Evolutionary conservation across 2,113 vertebrate genomes (phyloP).

Genomic region (Equus przewalskii): DNA sequence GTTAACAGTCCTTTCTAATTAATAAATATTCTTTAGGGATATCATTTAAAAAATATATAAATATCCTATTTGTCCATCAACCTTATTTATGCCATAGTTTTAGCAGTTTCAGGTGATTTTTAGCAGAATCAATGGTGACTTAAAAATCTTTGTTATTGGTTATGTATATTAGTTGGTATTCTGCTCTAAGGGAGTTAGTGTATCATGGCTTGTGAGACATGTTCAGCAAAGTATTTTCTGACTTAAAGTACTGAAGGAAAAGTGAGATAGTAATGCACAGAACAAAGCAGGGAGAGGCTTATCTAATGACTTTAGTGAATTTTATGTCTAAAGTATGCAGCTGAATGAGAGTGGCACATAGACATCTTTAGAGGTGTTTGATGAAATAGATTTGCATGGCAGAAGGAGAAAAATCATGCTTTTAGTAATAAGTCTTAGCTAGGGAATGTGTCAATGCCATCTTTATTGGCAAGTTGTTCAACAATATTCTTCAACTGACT

Average conservation of each 20-base stretch:
- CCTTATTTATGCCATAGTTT: background rate
- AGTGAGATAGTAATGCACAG: background rate
- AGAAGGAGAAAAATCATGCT: background rate
- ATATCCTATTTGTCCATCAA: background rate
- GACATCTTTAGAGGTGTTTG: background rate
- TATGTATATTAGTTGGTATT: background rate
- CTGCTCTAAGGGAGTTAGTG: background rate
- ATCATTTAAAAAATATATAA: background rate
- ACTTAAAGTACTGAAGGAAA: background rate
- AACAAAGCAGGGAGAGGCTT: background rate
- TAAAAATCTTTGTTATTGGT: background rate
- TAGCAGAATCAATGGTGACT: background rate
- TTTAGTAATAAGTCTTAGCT: background rate
- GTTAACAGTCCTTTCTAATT: background rate
- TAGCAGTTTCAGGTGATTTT: background rate
- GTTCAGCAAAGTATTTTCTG: background rate
- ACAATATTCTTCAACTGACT: background rate
- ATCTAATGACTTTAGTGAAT: background rate
- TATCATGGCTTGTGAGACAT: background rate
- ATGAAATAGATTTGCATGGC: background rate
- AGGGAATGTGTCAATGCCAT: accelerated
- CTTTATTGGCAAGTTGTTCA: background rate
- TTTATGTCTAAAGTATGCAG: background rate
- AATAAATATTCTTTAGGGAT: background rate
- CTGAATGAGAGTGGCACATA: background rate